These are phyloP conservation scores for Nasonovia ribisnigri DNA, from an alignment of 2,888 invertebrate species.

Conservation along the genomic window DNA sequence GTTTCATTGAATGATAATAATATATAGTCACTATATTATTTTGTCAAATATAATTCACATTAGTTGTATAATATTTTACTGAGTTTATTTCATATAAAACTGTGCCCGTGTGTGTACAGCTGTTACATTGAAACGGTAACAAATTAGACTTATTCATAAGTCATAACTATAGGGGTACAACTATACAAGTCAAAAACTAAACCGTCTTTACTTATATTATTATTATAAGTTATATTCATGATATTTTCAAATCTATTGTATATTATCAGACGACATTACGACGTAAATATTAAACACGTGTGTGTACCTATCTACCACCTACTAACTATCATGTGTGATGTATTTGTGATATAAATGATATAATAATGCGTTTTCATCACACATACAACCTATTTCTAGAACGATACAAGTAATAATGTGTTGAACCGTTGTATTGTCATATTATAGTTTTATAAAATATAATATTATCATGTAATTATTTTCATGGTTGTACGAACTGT, in stretches of 20 bases:
- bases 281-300: not conserved
- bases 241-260: not conserved
- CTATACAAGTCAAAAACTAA: not conserved
- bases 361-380: not conserved
- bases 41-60: conserved; percentile 27
- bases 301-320: not conserved
- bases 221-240: not conserved
- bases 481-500: not conserved
- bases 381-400: not conserved
- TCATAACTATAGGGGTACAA: not conserved
- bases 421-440: not conserved
- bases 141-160: conserved; percentile 17
- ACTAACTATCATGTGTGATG: not conserved
- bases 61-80: conserved; percentile 8
- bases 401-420: not conserved
- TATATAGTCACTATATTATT: conserved; percentile 28
- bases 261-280: not conserved
- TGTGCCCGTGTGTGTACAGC: not conserved
- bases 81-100: not conserved
- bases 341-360: not conserved
- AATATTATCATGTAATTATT: not conserved
- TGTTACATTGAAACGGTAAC: not conserved
- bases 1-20: conserved; percentile 20
- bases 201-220: not conserved
- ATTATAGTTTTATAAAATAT: not conserved